phyloP scores from a whole-genome alignment of 92 coral and sea anemone species.

The Pocillopora meandrina region DNA sequence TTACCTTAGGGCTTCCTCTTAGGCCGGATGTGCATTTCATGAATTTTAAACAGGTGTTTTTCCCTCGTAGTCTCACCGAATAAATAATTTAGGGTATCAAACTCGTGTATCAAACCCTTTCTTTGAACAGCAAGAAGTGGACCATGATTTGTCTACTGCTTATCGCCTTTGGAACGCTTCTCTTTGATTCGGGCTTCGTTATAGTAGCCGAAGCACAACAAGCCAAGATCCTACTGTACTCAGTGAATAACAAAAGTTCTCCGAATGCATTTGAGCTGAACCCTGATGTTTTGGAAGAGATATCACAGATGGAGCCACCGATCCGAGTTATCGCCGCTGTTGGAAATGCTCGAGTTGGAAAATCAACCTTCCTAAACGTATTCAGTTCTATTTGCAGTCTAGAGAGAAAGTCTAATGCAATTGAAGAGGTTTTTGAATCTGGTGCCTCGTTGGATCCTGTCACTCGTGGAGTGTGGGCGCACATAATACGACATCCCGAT shows the following conservation, averaged over 20 bases:
- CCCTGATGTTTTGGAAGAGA: background rate
- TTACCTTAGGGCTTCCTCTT: too few relatives aligned
- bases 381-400: conserved; percentile 2
- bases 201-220: background rate
- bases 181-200: background rate
- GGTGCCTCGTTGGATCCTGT: conserved; percentile 24
- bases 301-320: conserved; percentile 21
- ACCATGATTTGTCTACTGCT: background rate
- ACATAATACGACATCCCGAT: background rate
- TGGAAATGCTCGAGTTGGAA: conserved; percentile 42
- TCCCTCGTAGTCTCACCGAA: background rate
- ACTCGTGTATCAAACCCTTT: too few relatives aligned
- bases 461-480: conserved; percentile 36
- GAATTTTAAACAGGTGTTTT: background rate
- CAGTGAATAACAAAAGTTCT: background rate
- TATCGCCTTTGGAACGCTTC: background rate
- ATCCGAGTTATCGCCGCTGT: conserved; percentile 26
- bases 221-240: background rate
- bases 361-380: conserved; percentile 29
- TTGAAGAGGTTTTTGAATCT: conserved; percentile 34
- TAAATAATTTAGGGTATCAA: background rate
- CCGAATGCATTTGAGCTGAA: conserved; percentile 4
- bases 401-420: background rate
- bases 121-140: too few relatives aligned
- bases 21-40: background rate